Evolutionary conservation across 2,113 vertebrate species (phyloP).

Genomic region (Climacteris rufus): DNA sequence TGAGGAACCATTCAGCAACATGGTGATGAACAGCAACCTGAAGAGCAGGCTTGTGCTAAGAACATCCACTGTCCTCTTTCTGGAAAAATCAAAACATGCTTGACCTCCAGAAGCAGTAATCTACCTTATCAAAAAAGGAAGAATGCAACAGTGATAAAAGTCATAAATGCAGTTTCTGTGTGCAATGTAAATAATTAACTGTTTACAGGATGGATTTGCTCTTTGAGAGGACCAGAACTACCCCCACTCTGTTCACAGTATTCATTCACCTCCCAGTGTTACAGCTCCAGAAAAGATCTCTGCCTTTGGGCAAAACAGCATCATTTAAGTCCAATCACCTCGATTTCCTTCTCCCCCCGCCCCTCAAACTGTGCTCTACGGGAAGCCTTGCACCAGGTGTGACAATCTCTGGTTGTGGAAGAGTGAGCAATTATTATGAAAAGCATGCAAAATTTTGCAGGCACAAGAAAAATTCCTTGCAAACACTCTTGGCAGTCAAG

Average conservation of each 20-base stretch:
- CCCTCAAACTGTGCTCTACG: not conserved
- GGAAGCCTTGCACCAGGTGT: not conserved
- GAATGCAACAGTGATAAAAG: not conserved
- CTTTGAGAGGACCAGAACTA: not conserved
- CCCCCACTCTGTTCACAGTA: not conserved
- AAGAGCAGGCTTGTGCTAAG: slow-evolving; percentile 1
- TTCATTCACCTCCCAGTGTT: not conserved
- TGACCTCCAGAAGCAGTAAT: not conserved
- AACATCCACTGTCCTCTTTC: not conserved
- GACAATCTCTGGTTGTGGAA: not conserved
- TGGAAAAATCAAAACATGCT: not conserved
- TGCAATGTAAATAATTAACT: not conserved
- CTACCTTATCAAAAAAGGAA: not conserved
- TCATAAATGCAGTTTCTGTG: not conserved
- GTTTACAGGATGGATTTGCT: not conserved
- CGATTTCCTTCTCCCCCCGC: not conserved
- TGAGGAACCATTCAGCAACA: not conserved
- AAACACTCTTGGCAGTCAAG: not conserved
- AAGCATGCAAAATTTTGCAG: not conserved
- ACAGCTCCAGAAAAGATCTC: not conserved
- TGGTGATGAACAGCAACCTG: not conserved
- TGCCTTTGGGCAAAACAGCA: not conserved
- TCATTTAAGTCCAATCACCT: not conserved
- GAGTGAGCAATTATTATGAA: not conserved
- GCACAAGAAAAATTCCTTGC: not conserved